Conservation (phyloP, 1,140 invertebrate species). For the Drosophila gunungcola region DNA sequence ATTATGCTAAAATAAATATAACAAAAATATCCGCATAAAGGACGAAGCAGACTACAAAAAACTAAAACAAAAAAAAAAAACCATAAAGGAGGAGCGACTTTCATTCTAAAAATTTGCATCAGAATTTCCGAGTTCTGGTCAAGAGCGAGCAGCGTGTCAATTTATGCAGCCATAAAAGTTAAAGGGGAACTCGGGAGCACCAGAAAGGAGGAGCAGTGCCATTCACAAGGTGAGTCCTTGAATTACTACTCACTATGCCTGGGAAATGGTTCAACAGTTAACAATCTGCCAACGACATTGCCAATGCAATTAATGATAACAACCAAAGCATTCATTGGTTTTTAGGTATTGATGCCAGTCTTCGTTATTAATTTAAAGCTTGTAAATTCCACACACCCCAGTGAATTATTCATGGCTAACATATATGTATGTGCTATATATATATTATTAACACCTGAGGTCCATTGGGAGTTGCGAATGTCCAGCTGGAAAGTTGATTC, state of each 20-base stretch:
- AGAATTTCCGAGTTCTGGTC: slow-evolving; percentile 27
- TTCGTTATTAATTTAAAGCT: slow-evolving; percentile 42
- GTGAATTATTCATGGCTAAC: slow-evolving; percentile 34
- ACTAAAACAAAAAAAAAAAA: slow-evolving; percentile 3
- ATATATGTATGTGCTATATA: slow-evolving; percentile 7
- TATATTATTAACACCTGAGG: slow-evolving; percentile 35
- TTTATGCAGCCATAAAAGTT: slow-evolving; percentile 51
- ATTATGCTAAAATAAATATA: slow-evolving; percentile 50
- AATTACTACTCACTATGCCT: background rate
- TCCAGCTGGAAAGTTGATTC: slow-evolving; percentile 28
- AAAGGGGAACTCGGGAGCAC: slow-evolving; percentile 22
- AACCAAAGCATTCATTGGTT: slow-evolving; percentile 30
- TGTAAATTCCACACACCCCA: slow-evolving; percentile 9
- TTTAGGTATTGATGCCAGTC: slow-evolving; percentile 32
- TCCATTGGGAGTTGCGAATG: background rate
- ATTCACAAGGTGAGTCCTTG: slow-evolving; percentile 41
- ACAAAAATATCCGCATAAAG: slow-evolving; percentile 11
- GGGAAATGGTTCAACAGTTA: slow-evolving; percentile 10
- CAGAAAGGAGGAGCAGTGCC: background rate
- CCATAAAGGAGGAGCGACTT: slow-evolving; percentile 12
- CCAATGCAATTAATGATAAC: slow-evolving; percentile 30
- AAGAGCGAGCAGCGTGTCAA: slow-evolving; percentile 34
- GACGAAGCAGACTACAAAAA: slow-evolving; percentile 19
- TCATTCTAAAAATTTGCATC: slow-evolving; percentile 38
- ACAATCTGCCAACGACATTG: slow-evolving; percentile 13